Evolutionary conservation across 1,140 invertebrate genomes (phyloP).

Genomic region (Cylas formicarius): DNA sequence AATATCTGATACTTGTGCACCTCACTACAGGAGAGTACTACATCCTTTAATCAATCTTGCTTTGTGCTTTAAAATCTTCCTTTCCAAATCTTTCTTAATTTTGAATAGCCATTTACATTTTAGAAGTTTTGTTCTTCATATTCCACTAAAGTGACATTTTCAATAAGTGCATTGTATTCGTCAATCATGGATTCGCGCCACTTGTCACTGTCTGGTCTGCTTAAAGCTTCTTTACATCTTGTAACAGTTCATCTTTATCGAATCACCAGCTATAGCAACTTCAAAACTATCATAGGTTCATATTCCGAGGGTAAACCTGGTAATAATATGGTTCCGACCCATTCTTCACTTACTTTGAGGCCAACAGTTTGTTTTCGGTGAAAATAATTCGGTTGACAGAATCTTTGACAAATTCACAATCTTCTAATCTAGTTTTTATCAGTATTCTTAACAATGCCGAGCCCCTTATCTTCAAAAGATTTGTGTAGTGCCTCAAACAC

Average conservation of each 20-base stretch:
- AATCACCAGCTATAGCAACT: conserved; percentile 8
- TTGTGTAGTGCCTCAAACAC: conserved; percentile 32
- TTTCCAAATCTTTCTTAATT: no score
- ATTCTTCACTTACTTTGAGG: conserved; percentile 17
- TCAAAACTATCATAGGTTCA: conserved; percentile 38
- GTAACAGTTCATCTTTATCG: conserved; percentile 21
- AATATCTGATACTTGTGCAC: no score
- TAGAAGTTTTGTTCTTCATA: no score
- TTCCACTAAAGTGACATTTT: no score
- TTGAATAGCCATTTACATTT: no score
- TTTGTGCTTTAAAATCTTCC: no score
- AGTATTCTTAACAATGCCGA: conserved; percentile 31
- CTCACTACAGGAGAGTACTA: no score
- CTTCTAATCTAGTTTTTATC: conserved; percentile 31
- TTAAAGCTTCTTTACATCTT: no score
- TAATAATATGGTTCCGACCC: conserved; percentile 37
- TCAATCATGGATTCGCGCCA: no score
- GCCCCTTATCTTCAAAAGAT: conserved; percentile 35
- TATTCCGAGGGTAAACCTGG: conserved; percentile 38
- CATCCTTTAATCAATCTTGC: no score
- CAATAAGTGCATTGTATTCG: no score
- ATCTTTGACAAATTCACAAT: conserved; percentile 31
- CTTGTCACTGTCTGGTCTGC: no score
- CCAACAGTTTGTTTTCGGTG: conserved; percentile 33
- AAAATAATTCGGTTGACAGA: conserved; percentile 38